These are phyloP conservation scores for Aphrophora alni DNA, from an alignment of 2,888 invertebrate genomes.

Conservation along the genomic window DNA sequence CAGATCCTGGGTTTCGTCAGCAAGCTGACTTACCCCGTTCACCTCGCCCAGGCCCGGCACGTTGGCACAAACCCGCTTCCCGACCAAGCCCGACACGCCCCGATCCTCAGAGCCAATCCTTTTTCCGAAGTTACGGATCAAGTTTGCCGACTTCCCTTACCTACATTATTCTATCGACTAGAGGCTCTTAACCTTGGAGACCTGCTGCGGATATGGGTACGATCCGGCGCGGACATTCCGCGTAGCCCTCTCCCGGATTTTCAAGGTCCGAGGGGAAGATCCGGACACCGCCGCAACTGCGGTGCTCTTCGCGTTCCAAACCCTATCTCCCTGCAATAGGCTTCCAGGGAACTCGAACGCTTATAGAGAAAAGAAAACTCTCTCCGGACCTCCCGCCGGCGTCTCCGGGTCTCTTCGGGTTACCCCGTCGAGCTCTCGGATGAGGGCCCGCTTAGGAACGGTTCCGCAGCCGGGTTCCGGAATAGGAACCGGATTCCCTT, in stretches of 20 bases:
- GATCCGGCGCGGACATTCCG: conserved; percentile 60
- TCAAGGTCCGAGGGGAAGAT: conserved; percentile 58
- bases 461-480: conserved; percentile 66
- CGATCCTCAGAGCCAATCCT: conserved; percentile 75
- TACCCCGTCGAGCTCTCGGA: conserved; percentile 56
- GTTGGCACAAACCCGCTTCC: conserved; percentile 45
- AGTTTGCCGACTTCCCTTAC: conserved; percentile 73
- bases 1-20: conserved; percentile 47
- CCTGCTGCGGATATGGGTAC: conserved; percentile 79
- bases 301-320: conserved; percentile 57
- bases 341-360: conserved; percentile 52
- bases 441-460: conserved; percentile 49
- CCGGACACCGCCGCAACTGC: conserved; percentile 59
- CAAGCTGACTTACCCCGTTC: conserved; percentile 38
- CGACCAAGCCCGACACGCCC: conserved; percentile 66
- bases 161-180: conserved; percentile 72
- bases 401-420: conserved; percentile 63
- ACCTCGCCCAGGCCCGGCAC: conserved; percentile 48
- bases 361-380: conserved; percentile 50
- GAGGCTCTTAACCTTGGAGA: conserved; percentile 75
- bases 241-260: conserved; percentile 54
- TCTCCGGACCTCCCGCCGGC: conserved; percentile 58
- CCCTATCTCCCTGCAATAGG: conserved; percentile 53
- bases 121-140: conserved; percentile 71
- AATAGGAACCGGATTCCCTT: conserved; percentile 65